A percentile compares a stretch with the other conserved stretches of the same genome.
phyloP scores from a whole-genome alignment of 2,113 vertebrate genomes.

The Siniperca chuatsi region DNA sequence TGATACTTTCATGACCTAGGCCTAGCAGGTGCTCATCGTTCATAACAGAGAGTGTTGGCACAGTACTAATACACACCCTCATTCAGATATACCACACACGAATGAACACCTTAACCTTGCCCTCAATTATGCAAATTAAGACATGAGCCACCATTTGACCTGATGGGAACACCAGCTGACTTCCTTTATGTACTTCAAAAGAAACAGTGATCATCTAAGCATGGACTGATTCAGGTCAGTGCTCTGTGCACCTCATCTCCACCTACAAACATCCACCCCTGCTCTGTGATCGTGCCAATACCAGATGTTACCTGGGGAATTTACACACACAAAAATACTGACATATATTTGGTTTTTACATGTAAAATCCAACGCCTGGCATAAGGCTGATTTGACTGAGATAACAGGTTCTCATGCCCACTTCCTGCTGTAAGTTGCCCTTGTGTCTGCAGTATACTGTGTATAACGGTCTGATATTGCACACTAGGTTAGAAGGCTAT shows the following conservation, averaged over 20 bases:
- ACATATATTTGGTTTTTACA: not conserved
- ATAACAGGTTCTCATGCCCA: conserved; percentile 51
- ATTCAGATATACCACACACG: conserved; percentile 25
- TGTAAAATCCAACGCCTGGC: conserved; percentile 7
- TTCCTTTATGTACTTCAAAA: conserved; percentile 46
- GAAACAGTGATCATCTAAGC: conserved; percentile 26
- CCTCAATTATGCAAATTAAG: conserved; percentile 54
- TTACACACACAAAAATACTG: conserved; percentile 25
- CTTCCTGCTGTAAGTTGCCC: conserved; percentile 20
- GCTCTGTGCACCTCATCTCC: conserved; percentile 23
- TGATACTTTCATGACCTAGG: conserved; percentile 3
- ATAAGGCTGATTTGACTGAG: conserved; percentile 47
- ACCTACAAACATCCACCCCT: conserved; percentile 23
- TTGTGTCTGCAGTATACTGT: conserved; percentile 15
- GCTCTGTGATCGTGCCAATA: conserved; percentile 22
- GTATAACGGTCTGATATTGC: conserved; percentile 36
- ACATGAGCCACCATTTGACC: conserved; percentile 28
- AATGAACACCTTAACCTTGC: conserved; percentile 19
- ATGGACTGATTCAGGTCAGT: conserved; percentile 7
- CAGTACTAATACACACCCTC: not conserved
- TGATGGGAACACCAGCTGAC: conserved; percentile 4
- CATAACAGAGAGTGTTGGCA: not conserved
- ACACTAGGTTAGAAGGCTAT: conserved; percentile 40
- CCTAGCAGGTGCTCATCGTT: conserved; percentile 19
- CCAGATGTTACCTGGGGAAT: conserved; percentile 22